A percentile compares a stretch with the other conserved stretches of the same genome.
These are phyloP conservation scores for Heliconius nattereri DNA, from an alignment of 1,140 invertebrate genomes.

Conservation along the genomic window DNA sequence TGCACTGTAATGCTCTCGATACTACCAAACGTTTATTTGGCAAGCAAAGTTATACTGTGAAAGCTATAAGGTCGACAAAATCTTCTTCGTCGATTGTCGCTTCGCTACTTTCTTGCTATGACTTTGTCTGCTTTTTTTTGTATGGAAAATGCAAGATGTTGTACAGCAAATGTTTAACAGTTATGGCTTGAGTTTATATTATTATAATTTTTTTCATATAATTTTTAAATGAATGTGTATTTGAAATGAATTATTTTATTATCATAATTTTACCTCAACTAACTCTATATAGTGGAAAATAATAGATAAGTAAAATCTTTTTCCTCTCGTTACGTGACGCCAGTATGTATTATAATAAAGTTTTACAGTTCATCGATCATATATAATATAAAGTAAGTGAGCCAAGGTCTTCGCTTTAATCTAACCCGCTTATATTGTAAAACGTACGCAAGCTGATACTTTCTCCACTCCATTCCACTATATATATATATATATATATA, in stretches of 20 bases:
- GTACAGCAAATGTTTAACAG: background rate
- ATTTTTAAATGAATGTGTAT: background rate
- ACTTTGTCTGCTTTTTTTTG: background rate
- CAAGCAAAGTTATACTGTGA: background rate
- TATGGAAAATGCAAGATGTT: background rate
- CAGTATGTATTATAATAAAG: background rate
- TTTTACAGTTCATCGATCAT: slow-evolving; percentile 28
- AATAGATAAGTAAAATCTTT: background rate
- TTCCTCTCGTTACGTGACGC: background rate
- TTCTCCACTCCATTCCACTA: slow-evolving; percentile 48
- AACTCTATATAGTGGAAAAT: too few species aligned
- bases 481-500: too few species aligned
- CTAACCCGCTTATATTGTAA: slow-evolving; percentile 25
- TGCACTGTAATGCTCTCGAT: slow-evolving; percentile 6
- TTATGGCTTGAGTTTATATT: background rate
- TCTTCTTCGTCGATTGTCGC: background rate
- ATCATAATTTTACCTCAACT: background rate
- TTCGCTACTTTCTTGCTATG: background rate
- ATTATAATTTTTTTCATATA: background rate
- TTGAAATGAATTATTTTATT: background rate
- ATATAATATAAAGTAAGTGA: slow-evolving; percentile 26
- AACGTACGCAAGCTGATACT: slow-evolving; percentile 37
- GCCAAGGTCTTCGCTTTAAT: slow-evolving; percentile 23
- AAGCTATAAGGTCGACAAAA: background rate
- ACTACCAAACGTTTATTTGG: background rate